A percentile compares a stretch with the other conserved stretches of the same genome.
phyloP scores from a whole-genome alignment of 2,888 invertebrate genomes.

The Drosophila mettleri region DNA sequence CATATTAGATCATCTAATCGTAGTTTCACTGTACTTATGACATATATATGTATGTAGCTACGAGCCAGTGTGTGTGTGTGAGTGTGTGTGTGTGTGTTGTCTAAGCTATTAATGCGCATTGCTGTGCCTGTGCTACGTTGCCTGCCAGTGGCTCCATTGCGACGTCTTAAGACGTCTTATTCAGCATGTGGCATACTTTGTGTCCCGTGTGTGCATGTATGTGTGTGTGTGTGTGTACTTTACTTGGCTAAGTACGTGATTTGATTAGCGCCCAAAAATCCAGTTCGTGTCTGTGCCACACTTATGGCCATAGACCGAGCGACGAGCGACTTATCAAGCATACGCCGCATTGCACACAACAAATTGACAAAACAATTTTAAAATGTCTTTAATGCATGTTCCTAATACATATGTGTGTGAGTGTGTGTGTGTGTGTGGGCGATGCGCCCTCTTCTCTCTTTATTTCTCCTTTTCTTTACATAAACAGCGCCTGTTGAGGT shows the following conservation, averaged over 20 bases:
- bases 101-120: conserved; percentile 75
- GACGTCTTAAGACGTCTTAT: conserved; percentile 43
- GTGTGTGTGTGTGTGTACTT: conserved; percentile 54
- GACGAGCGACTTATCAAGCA: conserved; percentile 59
- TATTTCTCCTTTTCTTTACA: conserved; percentile 2
- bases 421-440: background rate
- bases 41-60: background rate
- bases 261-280: conserved; percentile 76
- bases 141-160: conserved; percentile 27
- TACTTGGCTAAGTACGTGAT: conserved; percentile 80
- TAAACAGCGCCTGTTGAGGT: conserved; percentile 70
- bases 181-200: conserved; percentile 37
- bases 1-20: background rate
- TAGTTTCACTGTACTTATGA: conserved; percentile 34
- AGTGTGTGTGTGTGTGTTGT: conserved; percentile 32
- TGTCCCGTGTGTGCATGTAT: conserved; percentile 14
- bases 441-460: background rate
- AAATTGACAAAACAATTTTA: conserved; percentile 40
- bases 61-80: conserved; percentile 21
- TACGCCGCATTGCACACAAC: conserved; percentile 57
- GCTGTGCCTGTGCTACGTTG: conserved; percentile 40
- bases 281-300: conserved; percentile 52
- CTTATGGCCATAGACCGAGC: conserved; percentile 16
- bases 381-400: conserved; percentile 28
- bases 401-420: background rate